Conservation (phyloP, 92 coral and sea anemone species). For the Heteractis magnifica region DNA sequence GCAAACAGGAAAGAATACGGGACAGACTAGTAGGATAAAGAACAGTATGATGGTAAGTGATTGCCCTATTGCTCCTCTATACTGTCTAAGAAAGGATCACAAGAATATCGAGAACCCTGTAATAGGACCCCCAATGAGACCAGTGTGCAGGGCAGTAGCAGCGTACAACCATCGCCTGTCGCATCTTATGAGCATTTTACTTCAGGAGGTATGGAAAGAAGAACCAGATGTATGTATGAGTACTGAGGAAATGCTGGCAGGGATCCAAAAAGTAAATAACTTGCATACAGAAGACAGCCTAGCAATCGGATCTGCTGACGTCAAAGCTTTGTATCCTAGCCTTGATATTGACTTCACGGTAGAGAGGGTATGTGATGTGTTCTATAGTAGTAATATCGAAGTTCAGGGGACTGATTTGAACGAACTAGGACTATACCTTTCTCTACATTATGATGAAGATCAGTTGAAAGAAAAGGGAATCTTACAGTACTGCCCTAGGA, state of each 20-base stretch:
- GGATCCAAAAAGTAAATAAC: neutral
- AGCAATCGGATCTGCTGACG: neutral
- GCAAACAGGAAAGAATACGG: conserved; percentile 24
- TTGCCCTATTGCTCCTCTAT: conserved; percentile 43
- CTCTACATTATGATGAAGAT: neutral
- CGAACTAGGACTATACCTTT: neutral
- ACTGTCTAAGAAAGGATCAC: conserved; percentile 46
- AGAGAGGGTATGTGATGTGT: neutral
- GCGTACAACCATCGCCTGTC: conserved; percentile 40
- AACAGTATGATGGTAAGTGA: conserved; percentile 31
- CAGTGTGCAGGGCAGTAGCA: conserved; percentile 42
- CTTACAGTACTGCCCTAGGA: neutral
- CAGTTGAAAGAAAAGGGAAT: neutral
- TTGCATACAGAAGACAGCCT: neutral
- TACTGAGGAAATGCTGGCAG: neutral
- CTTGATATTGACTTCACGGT: neutral
- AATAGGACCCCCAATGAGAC: conserved; percentile 41
- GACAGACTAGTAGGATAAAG: conserved; percentile 21
- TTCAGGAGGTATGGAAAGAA: neutral
- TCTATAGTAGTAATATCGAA: neutral
- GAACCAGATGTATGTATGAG: neutral
- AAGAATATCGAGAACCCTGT: conserved; percentile 5
- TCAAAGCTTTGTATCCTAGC: neutral
- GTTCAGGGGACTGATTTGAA: neutral
- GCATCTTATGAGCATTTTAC: conserved; percentile 10